These are phyloP conservation scores for Eurypyga helias DNA, from an alignment of 2,113 vertebrate genomes.

Conservation along the genomic window DNA sequence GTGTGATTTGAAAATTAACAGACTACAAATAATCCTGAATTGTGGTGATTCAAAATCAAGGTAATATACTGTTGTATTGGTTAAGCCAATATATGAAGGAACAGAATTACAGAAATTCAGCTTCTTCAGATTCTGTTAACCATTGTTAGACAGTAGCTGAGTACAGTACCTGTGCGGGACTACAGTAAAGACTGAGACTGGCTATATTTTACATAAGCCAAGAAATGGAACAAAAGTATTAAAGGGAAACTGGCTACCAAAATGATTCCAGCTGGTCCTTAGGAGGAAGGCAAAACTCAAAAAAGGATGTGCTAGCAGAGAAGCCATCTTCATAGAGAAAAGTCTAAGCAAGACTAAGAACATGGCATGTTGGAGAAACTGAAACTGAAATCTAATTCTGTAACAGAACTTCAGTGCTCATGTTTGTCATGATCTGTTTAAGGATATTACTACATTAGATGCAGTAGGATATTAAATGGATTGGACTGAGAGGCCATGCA, in stretches of 20 bases:
- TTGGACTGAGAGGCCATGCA: background rate
- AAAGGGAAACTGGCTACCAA: background rate
- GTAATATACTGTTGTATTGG: background rate
- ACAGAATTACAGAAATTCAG: background rate
- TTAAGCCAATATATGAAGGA: background rate
- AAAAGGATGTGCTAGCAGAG: background rate
- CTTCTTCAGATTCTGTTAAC: background rate
- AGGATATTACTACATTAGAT: background rate
- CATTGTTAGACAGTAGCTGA: background rate
- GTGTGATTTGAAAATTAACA: background rate
- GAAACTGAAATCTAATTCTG: background rate
- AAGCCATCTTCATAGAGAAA: background rate
- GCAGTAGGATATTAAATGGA: background rate
- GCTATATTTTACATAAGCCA: background rate
- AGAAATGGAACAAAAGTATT: background rate
- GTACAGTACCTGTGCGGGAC: background rate
- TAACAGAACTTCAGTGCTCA: background rate
- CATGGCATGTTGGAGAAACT: background rate
- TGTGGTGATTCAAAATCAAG: background rate
- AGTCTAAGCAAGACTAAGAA: background rate
- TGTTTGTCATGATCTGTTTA: background rate
- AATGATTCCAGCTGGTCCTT: background rate
- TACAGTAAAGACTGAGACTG: background rate
- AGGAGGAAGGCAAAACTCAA: background rate
- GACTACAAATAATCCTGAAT: background rate